Conservation (phyloP, 2,797 vertebrate species). For the Glyptemys insculpta region DNA sequence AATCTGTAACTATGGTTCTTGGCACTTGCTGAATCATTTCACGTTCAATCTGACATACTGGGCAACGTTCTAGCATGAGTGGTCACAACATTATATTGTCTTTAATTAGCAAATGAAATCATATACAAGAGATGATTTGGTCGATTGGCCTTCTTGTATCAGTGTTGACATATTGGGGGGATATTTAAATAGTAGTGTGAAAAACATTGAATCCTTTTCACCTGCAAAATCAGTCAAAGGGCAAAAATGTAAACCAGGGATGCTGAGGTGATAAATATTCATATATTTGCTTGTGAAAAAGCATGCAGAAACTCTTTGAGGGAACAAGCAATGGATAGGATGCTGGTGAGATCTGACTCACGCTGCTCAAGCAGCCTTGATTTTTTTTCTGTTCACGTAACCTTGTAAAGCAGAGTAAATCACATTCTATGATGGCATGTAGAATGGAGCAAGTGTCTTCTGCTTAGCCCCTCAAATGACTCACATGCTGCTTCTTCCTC, state of each 20-base stretch:
- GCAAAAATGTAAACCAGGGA: not conserved
- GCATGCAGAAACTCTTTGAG: accelerated
- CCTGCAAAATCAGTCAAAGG: not conserved
- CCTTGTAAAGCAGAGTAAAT: not conserved
- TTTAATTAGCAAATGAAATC: not conserved
- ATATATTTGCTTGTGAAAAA: not conserved
- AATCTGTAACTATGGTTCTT: not conserved
- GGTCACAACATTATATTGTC: not conserved
- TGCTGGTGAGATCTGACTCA: accelerated
- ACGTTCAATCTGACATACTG: not conserved
- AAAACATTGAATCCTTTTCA: not conserved
- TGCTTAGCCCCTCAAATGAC: not conserved
- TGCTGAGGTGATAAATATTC: not conserved
- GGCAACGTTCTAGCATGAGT: not conserved
- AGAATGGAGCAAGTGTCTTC: not conserved
- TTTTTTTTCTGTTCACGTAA: not conserved
- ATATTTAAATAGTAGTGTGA: not conserved
- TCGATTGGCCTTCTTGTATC: not conserved
- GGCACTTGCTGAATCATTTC: not conserved
- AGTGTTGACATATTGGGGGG: not conserved
- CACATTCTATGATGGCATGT: not conserved
- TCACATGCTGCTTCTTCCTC: not conserved
- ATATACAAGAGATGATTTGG: not conserved
- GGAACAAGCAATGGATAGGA: not conserved
- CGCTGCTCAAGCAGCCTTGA: not conserved